These are phyloP conservation scores for Halcyon smyrnensis DNA, from an alignment of 2,797 vertebrate species.

Conservation along the genomic window DNA sequence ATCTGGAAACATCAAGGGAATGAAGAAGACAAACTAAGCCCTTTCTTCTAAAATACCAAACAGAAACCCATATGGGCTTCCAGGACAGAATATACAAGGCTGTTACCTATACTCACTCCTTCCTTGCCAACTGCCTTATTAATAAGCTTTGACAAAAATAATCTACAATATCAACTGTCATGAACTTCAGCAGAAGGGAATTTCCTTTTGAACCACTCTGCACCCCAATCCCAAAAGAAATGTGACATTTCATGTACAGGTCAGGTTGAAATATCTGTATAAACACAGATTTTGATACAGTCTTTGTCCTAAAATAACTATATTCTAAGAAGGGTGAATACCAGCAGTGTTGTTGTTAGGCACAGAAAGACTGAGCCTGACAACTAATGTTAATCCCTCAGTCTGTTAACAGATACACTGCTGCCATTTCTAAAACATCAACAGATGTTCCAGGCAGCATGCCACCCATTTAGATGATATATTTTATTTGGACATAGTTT, in stretches of 20 bases:
- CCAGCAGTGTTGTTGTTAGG: accelerated
- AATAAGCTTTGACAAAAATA: not conserved
- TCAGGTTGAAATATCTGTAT: not conserved
- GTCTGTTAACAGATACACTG: not conserved
- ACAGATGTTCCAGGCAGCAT: not conserved
- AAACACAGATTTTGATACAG: not conserved
- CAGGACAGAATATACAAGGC: not conserved
- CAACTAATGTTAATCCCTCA: not conserved
- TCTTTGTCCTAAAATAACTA: not conserved
- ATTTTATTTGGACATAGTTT: not conserved
- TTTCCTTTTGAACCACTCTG: not conserved
- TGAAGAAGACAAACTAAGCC: not conserved
- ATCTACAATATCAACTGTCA: not conserved
- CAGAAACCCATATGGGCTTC: not conserved
- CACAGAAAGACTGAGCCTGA: not conserved
- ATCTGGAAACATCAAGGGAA: not conserved
- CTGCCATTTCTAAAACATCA: not conserved
- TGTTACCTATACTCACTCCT: not conserved
- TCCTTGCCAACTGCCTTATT: not conserved
- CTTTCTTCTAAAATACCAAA: not conserved
- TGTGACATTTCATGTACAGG: accelerated
- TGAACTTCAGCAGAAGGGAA: not conserved
- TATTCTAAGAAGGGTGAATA: not conserved
- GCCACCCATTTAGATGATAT: not conserved
- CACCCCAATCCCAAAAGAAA: not conserved